Evolutionary conservation across 2,888 invertebrate species (phyloP).

Genomic region (Notocelia uddmanniana): DNA sequence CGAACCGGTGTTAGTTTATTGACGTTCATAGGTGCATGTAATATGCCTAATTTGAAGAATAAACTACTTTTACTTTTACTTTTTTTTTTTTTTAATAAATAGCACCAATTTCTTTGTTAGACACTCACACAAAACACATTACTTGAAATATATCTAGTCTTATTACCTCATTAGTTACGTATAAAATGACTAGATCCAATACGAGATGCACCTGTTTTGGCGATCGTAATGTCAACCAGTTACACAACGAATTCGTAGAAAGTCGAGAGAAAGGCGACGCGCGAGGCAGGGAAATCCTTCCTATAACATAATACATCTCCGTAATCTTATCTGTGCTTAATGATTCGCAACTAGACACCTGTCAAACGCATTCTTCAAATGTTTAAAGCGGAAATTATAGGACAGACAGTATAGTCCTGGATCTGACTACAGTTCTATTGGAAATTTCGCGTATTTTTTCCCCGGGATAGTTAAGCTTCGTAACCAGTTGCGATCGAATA

Average conservation of each 20-base stretch:
- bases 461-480: too few relatives aligned
- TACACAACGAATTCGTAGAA: slow-evolving; percentile 62
- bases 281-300: slow-evolving; percentile 13
- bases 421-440: too few relatives aligned
- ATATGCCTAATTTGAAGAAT: too few relatives aligned
- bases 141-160: slow-evolving; percentile 1
- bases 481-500: too few relatives aligned
- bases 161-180: background rate
- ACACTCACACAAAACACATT: background rate
- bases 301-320: slow-evolving; percentile 27
- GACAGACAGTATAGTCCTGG: too few relatives aligned
- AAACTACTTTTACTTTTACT: too few relatives aligned
- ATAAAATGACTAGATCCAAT: slow-evolving; percentile 16
- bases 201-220: slow-evolving; percentile 11
- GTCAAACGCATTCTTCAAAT: background rate
- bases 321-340: slow-evolving; percentile 9
- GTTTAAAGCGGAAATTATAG: too few relatives aligned
- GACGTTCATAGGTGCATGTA: too few relatives aligned
- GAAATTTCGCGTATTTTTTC: too few relatives aligned
- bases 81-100: too few relatives aligned
- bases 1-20: too few relatives aligned
- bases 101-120: background rate
- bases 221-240: slow-evolving; percentile 44
- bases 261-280: slow-evolving; percentile 70
- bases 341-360: background rate